Conservation (phyloP, 2,113 vertebrate genomes). For the Parotia lawesii region DNA sequence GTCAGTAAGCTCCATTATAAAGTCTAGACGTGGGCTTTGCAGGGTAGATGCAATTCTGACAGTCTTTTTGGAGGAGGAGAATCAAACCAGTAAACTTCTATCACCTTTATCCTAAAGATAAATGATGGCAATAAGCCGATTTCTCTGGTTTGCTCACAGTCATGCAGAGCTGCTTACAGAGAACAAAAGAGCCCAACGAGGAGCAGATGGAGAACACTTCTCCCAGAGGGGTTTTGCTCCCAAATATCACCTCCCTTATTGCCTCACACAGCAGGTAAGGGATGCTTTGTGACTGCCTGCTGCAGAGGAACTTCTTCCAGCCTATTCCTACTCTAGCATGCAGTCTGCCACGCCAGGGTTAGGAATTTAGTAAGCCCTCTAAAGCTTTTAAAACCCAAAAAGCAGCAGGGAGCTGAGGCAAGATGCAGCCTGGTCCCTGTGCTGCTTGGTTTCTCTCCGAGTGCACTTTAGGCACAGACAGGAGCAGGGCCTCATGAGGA, state of each 20-base stretch:
- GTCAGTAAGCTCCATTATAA: conserved; percentile 43
- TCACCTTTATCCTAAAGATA: conserved; percentile 51
- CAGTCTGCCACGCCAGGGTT: background rate
- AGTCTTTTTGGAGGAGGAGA: background rate
- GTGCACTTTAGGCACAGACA: background rate
- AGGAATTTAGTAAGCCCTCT: background rate
- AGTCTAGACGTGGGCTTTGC: conserved; percentile 54
- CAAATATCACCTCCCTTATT: conserved; percentile 36
- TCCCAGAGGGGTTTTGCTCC: conserved; percentile 32
- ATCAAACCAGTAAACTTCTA: conserved; percentile 47
- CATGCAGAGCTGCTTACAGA: background rate
- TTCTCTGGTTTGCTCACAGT: conserved; percentile 32
- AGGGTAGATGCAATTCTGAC: background rate
- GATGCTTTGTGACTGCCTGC: background rate
- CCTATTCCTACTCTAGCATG: background rate
- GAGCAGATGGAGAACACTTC: conserved; percentile 36
- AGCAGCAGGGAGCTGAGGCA: background rate
- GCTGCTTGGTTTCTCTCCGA: background rate
- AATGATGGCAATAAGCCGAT: conserved; percentile 52
- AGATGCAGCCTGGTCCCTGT: background rate
- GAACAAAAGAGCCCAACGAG: background rate
- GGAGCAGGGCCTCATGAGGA: background rate
- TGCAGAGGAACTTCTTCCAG: background rate
- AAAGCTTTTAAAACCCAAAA: background rate
- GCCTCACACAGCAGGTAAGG: background rate